A percentile compares a stretch with the other conserved stretches of the same genome.
Evolutionary conservation across 2,113 vertebrate species (phyloP).

Genomic region (Microtus montanus): DNA sequence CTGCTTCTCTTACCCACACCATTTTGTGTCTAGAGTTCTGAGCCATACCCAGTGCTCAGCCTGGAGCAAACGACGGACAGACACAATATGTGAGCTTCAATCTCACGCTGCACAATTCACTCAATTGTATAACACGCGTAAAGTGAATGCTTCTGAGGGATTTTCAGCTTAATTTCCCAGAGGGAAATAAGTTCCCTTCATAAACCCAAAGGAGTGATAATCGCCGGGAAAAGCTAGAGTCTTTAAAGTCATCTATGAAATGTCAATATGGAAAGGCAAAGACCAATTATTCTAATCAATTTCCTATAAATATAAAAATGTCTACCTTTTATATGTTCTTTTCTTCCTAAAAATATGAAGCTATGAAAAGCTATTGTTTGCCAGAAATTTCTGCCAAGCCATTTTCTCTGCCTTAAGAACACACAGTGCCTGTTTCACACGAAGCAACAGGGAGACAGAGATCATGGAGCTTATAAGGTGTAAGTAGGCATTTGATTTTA

Average conservation of each 20-base stretch:
- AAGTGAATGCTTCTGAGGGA: conserved; percentile 62
- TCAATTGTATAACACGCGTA: conserved; percentile 43
- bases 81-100: conserved; percentile 55
- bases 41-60: neutral
- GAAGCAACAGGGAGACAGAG: conserved; percentile 48
- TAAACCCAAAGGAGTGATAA: conserved; percentile 56
- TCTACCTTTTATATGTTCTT: conserved; percentile 48
- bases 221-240: conserved; percentile 26
- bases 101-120: conserved; percentile 53
- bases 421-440: conserved; percentile 55
- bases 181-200: conserved; percentile 47
- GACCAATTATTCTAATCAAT: conserved; percentile 49
- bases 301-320: conserved; percentile 54
- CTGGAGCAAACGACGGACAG: conserved; percentile 44
- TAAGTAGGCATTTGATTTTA: conserved; percentile 53
- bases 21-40: neutral
- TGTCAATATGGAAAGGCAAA: conserved; percentile 65
- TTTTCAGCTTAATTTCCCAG: conserved; percentile 56
- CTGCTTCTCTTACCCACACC: neutral
- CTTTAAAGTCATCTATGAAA: conserved; percentile 67
- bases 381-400: conserved; percentile 61
- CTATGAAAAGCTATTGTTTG: conserved; percentile 55
- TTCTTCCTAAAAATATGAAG: conserved; percentile 54
- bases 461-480: conserved; percentile 21
- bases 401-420: conserved; percentile 53